Evolutionary conservation across 2,113 vertebrate genomes (phyloP), one percentile per base, ranked within the genome.

Genomic region (Pavo muticus): DNA sequence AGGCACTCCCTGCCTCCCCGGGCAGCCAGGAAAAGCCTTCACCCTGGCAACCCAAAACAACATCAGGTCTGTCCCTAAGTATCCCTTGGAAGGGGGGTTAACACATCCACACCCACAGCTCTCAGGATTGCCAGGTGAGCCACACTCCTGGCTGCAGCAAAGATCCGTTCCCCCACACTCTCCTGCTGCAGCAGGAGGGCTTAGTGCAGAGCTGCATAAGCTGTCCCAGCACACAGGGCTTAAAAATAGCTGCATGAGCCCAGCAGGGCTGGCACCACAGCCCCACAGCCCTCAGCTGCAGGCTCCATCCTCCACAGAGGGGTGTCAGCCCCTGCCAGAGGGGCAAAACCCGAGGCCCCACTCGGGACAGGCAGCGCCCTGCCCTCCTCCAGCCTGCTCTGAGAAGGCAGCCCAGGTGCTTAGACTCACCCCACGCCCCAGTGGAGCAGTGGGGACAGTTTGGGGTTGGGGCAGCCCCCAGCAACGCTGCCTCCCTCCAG

Each of bases 41-140:
- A 8, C 85, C 90, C 47, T 93, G 92, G 91, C 96, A 97, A 93
- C 92, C 60, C 6, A 0, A 81, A 82, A 93, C 95, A 96, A 95
- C 93, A 82, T 87, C 87, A 71, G 70, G 94, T 87, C 93, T 93
- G 91, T 94, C 88, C 79, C 0, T 0, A 37, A 73, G 32, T 37
- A 30, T 21, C 24, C 77, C 64, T 3, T 3, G 2, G 37, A 4
- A 0, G 17, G 27, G 25, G 50, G 25, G 14, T 54, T 27, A 29
- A 12, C 37, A 17, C 61, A 40, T 29, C 10, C 25, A 12, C 27
- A 15, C 25, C 23, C 1, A 24, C 10, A 39, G 37, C 37, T 18
- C 61, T 40, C 16, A 11, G 25, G 37, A 40, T 64, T 29, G 37
- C 61, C 25, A 17, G 5, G 32, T 8, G 32, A 64, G 61, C 61